Evolutionary conservation across 2,797 vertebrate genomes (phyloP).

Genomic region (Ctenopoma multispine): DNA sequence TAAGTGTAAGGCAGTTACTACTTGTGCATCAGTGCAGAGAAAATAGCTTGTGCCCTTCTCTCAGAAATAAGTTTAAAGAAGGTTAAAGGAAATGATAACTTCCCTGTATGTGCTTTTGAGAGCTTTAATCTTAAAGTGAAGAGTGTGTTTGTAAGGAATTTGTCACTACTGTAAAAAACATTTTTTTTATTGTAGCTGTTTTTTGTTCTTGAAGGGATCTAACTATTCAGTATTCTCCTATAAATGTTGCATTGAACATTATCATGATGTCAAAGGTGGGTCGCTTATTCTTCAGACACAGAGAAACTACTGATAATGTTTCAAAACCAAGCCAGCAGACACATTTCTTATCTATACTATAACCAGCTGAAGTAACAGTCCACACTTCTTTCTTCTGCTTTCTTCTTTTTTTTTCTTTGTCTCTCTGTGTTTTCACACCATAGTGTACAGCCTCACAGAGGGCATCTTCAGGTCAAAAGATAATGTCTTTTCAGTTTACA

Average conservation of each 20-base stretch:
- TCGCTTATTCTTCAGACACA: conserved; percentile 56
- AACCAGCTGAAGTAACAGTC: conserved; percentile 46
- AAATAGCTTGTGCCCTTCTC: too few species aligned
- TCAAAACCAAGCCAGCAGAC: conserved; percentile 43
- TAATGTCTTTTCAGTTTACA: conserved; percentile 93
- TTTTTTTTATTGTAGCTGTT: conserved; percentile 39
- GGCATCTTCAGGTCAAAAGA: conserved; percentile 91
- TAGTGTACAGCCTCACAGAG: conserved; percentile 85
- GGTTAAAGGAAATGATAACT: conserved; percentile 6
- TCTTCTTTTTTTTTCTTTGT: conserved; percentile 28
- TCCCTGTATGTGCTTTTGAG: background rate
- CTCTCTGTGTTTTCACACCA: conserved; percentile 61
- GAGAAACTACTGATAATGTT: conserved; percentile 43
- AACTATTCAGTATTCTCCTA: conserved; percentile 29
- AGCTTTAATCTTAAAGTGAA: conserved; percentile 27
- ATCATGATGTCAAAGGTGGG: conserved; percentile 62
- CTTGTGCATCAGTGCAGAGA: background rate
- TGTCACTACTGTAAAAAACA: too few species aligned
- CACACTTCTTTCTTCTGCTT: conserved; percentile 32
- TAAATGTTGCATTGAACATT: conserved; percentile 41
- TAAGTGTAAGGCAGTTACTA: background rate
- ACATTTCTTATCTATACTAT: conserved; percentile 57
- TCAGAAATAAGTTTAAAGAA: background rate
- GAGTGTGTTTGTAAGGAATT: conserved; percentile 6
- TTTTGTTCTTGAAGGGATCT: conserved; percentile 44